Evolutionary conservation across 2,113 vertebrate species (phyloP).

Genomic region (Myotis yumanensis): DNA sequence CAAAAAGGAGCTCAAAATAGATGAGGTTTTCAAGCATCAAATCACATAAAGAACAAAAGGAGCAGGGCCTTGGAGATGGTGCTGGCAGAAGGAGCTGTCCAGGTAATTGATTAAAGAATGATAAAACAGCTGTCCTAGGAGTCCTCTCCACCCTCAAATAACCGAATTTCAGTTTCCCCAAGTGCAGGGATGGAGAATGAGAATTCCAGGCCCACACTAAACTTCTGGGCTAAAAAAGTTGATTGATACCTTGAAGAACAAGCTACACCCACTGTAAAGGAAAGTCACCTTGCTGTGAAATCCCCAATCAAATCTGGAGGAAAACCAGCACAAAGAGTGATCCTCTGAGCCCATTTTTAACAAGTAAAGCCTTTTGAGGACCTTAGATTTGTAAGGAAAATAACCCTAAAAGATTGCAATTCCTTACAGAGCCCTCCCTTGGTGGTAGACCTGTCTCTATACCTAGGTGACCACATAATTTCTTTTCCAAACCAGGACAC

Average conservation of each 20-base stretch:
- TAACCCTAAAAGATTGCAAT: not conserved
- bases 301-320: not conserved
- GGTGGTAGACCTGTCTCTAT: not conserved
- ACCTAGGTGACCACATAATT: not conserved
- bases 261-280: not conserved
- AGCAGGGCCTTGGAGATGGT: not conserved
- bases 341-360: not conserved
- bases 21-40: not conserved
- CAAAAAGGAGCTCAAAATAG: constrained; percentile 18
- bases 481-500: not conserved
- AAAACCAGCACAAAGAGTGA: not conserved
- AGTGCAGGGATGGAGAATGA: not conserved
- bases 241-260: not conserved
- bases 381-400: not conserved
- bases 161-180: not conserved
- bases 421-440: not conserved
- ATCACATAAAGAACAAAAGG: not conserved
- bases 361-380: not conserved
- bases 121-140: not conserved
- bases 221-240: not conserved
- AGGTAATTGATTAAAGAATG: not conserved
- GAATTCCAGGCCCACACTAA: not conserved
- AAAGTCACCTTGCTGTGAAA: not conserved
- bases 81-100: not conserved
- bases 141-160: not conserved